Conservation (phyloP, 2,113 vertebrate genomes). For the Leptosomus discolor region DNA sequence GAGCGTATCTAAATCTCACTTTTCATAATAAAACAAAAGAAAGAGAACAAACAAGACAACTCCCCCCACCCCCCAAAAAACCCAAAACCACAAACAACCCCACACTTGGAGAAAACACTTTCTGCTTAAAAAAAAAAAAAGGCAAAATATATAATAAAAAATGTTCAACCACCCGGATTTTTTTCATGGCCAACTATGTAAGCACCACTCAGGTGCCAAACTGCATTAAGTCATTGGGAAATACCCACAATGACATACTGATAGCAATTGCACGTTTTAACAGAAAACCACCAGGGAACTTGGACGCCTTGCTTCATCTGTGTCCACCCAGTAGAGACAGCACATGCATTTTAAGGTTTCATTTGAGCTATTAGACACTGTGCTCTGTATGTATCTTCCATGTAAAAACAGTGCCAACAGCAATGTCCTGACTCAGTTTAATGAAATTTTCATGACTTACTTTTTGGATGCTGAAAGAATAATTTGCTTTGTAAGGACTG, state of each 20-base stretch:
- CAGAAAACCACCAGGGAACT: neutral
- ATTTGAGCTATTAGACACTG: neutral
- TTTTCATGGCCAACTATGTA: neutral
- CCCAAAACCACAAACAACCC: too few species aligned
- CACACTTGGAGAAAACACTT: neutral
- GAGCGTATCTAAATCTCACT: neutral
- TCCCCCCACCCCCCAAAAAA: accelerated
- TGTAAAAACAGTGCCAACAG: neutral
- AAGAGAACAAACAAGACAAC: neutral
- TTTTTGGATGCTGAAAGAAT: neutral
- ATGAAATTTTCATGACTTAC: neutral
- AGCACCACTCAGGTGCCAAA: neutral
- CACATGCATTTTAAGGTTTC: neutral
- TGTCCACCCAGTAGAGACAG: neutral
- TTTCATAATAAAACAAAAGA: neutral
- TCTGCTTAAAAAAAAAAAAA: neutral
- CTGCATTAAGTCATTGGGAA: neutral
- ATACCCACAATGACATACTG: neutral
- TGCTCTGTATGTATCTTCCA: neutral
- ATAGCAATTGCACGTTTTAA: neutral
- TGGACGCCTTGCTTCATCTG: neutral
- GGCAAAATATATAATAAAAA: neutral
- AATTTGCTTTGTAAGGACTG: neutral
- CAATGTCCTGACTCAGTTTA: neutral
- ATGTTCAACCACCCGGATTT: neutral